phyloP scores from a whole-genome alignment of 2,797 vertebrate genomes.

The Ammospiza maritima region DNA sequence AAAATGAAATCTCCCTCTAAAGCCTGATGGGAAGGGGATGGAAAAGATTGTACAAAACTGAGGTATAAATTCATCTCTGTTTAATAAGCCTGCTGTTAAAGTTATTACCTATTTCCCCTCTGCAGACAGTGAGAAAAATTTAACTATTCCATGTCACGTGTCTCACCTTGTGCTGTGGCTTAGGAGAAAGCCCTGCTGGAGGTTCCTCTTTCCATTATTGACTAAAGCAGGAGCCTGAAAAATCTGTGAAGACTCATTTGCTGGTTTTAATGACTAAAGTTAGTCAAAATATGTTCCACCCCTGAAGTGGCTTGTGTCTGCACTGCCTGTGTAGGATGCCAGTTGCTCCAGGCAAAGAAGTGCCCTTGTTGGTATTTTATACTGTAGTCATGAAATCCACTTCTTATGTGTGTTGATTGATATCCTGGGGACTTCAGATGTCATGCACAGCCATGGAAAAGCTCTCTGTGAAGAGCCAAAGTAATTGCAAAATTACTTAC shows the following conservation, averaged over 20 bases:
- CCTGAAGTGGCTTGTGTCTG: background rate
- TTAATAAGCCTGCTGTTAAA: background rate
- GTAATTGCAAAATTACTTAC: slow-evolving; percentile 2
- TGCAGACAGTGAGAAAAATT: background rate
- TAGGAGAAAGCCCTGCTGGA: background rate
- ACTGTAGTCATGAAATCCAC: background rate
- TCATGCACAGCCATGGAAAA: background rate
- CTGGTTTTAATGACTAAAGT: background rate
- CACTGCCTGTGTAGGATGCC: background rate
- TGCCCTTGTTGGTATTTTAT: background rate
- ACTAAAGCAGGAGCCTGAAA: background rate
- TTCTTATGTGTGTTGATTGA: background rate
- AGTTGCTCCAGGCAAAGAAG: background rate
- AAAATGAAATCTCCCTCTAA: background rate
- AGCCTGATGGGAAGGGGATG: background rate
- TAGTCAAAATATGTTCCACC: background rate
- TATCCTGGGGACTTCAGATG: background rate
- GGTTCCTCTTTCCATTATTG: background rate
- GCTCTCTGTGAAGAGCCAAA: background rate
- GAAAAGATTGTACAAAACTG: background rate
- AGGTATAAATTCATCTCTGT: background rate
- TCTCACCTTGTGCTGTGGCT: background rate
- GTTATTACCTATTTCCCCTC: background rate
- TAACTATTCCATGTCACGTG: background rate
- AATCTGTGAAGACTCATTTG: background rate